Evolutionary conservation across 2,797 vertebrate genomes (phyloP).

Genomic region (Onychomys arenicola): DNA sequence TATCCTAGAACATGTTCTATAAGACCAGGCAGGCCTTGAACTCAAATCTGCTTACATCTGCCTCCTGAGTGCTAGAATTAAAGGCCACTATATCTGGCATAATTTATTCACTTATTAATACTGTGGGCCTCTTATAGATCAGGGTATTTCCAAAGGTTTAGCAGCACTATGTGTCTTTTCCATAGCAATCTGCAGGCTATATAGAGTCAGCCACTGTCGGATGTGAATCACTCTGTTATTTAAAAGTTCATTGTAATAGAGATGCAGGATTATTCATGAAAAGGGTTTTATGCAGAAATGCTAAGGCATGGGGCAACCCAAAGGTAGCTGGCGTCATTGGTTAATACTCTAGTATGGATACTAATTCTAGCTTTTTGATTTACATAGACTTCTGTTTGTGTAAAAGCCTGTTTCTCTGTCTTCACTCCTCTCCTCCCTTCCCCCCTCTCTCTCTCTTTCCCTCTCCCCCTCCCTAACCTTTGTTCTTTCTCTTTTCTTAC

Average conservation of each 20-base stretch:
- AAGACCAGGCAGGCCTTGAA: neutral
- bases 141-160: constrained; percentile 18
- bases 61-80: neutral
- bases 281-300: neutral
- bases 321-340: neutral
- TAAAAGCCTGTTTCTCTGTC: constrained; percentile 41
- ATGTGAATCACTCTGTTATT: neutral
- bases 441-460: neutral
- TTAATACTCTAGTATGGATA: neutral
- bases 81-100: neutral
- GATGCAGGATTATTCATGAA: neutral
- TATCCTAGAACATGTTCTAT: neutral
- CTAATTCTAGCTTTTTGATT: constrained; percentile 16
- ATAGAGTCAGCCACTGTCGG: neutral
- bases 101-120: neutral
- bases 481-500: neutral
- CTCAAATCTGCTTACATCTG: neutral
- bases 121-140: neutral
- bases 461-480: neutral
- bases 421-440: neutral
- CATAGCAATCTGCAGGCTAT: neutral
- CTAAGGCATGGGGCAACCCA: neutral
- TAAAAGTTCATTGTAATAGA: neutral
- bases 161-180: neutral
- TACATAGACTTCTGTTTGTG: constrained; percentile 35